Evolutionary conservation across 2,113 vertebrate genomes (phyloP).

Genomic region (Mionectes macconnelli): DNA sequence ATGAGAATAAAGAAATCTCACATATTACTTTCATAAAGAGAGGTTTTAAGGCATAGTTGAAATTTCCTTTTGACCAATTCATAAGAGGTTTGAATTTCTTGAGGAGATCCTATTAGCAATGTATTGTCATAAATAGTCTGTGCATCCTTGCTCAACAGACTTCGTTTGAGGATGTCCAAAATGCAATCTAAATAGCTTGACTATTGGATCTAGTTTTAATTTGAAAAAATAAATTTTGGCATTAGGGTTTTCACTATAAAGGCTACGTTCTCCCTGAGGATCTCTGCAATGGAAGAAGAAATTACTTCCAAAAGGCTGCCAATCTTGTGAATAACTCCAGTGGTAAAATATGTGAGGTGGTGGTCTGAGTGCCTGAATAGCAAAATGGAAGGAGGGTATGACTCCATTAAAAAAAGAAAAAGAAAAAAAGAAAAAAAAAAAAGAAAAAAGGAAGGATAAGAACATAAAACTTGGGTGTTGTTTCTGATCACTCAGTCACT

Average conservation of each 20-base stretch:
- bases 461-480: background rate
- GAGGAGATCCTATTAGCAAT: background rate
- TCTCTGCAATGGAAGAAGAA: background rate
- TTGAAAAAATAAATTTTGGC: conserved; percentile 26
- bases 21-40: background rate
- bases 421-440: background rate
- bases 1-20: background rate
- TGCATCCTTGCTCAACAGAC: background rate
- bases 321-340: background rate
- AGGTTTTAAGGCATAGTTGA: background rate
- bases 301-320: conserved; percentile 19
- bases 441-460: background rate
- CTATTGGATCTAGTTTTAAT: conserved; percentile 21
- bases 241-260: background rate
- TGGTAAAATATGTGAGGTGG: conserved; percentile 1
- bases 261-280: background rate
- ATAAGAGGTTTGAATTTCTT: background rate
- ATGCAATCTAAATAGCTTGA: background rate
- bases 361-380: background rate
- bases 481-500: background rate
- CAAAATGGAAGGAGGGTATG: background rate
- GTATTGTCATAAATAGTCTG: background rate
- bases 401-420: too few relatives aligned
- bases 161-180: background rate
- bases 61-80: background rate